phyloP scores from a whole-genome alignment of 2,113 vertebrate species.

The Coturnix japonica region DNA sequence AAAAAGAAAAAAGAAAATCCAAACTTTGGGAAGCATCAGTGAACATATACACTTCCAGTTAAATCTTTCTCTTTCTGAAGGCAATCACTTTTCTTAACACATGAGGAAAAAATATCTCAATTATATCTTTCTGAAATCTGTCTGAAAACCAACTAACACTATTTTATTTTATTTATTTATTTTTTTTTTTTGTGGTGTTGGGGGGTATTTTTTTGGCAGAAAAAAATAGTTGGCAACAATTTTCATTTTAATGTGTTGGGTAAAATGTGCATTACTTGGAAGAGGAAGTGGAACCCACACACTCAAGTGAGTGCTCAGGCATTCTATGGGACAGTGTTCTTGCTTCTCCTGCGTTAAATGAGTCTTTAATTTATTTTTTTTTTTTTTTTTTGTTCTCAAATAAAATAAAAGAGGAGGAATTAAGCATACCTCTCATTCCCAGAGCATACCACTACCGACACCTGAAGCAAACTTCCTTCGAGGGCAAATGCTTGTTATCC shows the following conservation, averaged over 20 bases:
- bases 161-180: not conserved
- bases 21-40: not conserved
- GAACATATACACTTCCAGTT: not conserved
- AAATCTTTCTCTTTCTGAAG: not conserved
- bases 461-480: not conserved
- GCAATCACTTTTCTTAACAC: not conserved
- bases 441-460: not conserved
- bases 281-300: not conserved
- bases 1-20: not conserved
- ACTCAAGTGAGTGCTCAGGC: not conserved
- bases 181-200: no score
- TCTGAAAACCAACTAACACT: not conserved
- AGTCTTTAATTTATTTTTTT: not conserved
- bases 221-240: not conserved
- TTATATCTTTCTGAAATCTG: not conserved
- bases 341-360: not conserved
- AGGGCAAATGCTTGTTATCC: not conserved
- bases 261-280: not conserved
- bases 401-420: not conserved
- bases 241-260: not conserved
- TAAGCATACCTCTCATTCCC: not conserved
- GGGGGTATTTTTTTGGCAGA: rapidly evolving
- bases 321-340: not conserved
- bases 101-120: not conserved
- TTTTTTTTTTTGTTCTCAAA: not conserved